A percentile compares a stretch with the other conserved stretches of the same genome.
Evolutionary conservation across 64 coral and sea anemone species (phyloP).

Genomic region (Montipora cactus): DNA sequence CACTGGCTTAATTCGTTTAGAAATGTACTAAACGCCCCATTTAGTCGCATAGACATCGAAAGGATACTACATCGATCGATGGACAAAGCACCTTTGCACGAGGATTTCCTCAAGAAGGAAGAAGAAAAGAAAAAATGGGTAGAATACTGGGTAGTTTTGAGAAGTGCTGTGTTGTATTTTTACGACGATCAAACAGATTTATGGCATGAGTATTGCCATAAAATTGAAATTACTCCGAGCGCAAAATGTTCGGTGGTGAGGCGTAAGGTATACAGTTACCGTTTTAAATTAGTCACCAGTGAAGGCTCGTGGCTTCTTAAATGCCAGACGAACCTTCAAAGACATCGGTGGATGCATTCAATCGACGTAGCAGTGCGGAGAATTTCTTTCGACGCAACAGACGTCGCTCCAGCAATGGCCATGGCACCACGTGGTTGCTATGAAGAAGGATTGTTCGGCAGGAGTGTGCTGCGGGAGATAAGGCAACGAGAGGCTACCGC

Average conservation of each 20-base stretch:
- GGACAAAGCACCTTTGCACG: slow-evolving; percentile 33
- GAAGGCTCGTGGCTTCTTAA: slow-evolving; percentile 67
- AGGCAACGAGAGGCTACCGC: background rate
- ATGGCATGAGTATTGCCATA: slow-evolving; percentile 65
- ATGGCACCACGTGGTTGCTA: background rate
- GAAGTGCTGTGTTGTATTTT: slow-evolving; percentile 35
- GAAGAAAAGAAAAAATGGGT: slow-evolving; percentile 43
- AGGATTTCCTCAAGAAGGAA: slow-evolving; percentile 64
- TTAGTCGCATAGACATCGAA: background rate
- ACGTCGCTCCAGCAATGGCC: background rate
- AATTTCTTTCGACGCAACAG: slow-evolving; percentile 30
- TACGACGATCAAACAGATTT: slow-evolving; percentile 54
- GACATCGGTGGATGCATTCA: slow-evolving; percentile 92
- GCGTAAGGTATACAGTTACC: slow-evolving; percentile 78
- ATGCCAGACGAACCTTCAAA: slow-evolving; percentile 88
- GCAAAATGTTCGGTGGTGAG: slow-evolving; percentile 72
- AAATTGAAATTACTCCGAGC: slow-evolving; percentile 57
- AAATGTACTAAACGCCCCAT: background rate
- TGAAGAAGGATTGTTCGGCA: slow-evolving; percentile 45
- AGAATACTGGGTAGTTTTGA: slow-evolving; percentile 60
- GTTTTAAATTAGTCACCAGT: slow-evolving; percentile 70
- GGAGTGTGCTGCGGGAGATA: slow-evolving; percentile 1
- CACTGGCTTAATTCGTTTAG: background rate
- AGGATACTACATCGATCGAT: background rate
- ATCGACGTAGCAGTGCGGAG: slow-evolving; percentile 65